Percentiles rank a stretch among this genome's conserved stretches.
Evolutionary conservation across 1,140 invertebrate species (phyloP).

Genomic region (Drosophila carrolli): DNA sequence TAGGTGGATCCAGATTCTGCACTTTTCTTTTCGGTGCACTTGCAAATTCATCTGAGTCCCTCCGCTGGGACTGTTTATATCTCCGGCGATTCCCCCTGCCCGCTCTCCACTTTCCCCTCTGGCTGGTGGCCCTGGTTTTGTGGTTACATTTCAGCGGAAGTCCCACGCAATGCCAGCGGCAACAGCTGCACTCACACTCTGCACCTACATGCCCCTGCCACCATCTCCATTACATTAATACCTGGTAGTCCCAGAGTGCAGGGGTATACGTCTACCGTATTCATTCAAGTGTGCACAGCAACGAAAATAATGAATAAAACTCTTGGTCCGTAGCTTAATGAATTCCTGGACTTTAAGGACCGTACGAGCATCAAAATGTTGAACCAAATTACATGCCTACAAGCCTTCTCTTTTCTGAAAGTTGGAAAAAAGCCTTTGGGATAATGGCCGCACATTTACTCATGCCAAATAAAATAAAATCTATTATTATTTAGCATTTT

Average conservation of each 20-base stretch:
- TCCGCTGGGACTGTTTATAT: conserved; percentile 54
- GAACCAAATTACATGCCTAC: neutral
- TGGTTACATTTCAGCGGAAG: conserved; percentile 81
- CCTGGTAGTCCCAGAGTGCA: neutral
- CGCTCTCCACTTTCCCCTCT: neutral
- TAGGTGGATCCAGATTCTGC: conserved; percentile 8
- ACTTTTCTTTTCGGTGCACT: conserved; percentile 50
- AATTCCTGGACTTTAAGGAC: conserved; percentile 5
- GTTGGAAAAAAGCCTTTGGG: neutral
- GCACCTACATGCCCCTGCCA: neutral
- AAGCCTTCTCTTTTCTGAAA: too few species aligned
- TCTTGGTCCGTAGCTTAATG: neutral
- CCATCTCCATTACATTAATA: conserved; percentile 2
- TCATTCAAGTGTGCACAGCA: neutral
- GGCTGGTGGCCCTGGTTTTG: conserved; percentile 24
- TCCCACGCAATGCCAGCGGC: conserved; percentile 76
- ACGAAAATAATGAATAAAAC: neutral
- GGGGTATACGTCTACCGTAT: neutral
- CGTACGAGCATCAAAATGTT: neutral
- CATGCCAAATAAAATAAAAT: neutral
- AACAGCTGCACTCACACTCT: conserved; percentile 67
- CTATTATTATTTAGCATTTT: too few species aligned
- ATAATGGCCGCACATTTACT: neutral
- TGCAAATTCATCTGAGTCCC: conserved; percentile 43
- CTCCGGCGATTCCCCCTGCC: conserved; percentile 29